Conservation (phyloP, 1,140 invertebrate species). For the Anastrepha obliqua region DNA sequence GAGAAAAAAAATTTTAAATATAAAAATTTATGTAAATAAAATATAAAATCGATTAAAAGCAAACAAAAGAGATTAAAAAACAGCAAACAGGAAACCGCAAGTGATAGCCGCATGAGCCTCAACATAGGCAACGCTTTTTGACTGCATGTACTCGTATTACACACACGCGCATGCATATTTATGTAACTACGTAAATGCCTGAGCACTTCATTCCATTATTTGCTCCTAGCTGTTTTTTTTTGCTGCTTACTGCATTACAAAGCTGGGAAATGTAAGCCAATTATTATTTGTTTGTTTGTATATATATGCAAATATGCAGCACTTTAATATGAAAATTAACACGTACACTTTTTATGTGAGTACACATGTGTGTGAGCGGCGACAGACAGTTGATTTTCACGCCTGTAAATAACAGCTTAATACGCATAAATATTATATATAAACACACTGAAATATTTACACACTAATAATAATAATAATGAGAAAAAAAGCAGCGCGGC, state of each 20-base stretch:
- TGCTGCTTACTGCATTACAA: not conserved
- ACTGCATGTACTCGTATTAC: not conserved
- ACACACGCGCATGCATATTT: not conserved
- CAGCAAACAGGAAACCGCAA: not conserved
- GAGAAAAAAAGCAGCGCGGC: too few relatives aligned
- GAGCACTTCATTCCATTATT: not conserved
- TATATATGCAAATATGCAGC: not conserved
- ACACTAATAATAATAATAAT: too few relatives aligned
- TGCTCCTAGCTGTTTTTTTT: not conserved
- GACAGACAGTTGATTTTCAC: not conserved
- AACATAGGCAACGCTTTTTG: conserved; percentile 1
- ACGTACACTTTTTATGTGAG: not conserved
- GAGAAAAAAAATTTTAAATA: too few relatives aligned
- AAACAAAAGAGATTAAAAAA: not conserved
- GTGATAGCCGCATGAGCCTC: conserved; percentile 16
- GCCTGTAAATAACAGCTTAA: conserved; percentile 6
- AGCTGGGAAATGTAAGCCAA: conserved; percentile 14
- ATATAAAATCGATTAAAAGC: not conserved
- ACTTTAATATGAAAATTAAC: conserved; percentile 15
- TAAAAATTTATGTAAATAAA: not conserved
- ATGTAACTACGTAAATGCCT: not conserved
- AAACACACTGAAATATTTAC: too few relatives aligned
- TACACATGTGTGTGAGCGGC: too few relatives aligned
- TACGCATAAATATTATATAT: not conserved
- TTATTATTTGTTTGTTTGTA: not conserved